Base-by-base conservation (phyloP, 2,113 vertebrate genomes). In the Sebastes schlegelii region DNA sequence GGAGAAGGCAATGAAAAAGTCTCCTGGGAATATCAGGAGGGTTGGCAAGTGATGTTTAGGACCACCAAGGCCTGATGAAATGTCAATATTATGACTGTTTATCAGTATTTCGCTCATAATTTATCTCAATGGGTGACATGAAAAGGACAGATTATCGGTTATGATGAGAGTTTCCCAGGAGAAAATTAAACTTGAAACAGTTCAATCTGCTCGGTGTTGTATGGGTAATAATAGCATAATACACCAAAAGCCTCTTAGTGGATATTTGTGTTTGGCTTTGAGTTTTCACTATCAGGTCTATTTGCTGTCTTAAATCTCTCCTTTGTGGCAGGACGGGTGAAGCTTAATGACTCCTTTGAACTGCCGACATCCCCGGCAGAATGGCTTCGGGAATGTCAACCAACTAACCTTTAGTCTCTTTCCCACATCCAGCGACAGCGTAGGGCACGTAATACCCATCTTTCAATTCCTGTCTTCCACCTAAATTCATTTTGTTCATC, bases 321-420 rank as follows among this genome's bases (percentile, higher is more conserved):
- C 79, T 70, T 94, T 95, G 80, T 89, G 80, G 57, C 46, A 9
- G 54, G 89, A 69, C 79, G 85, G 86, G 79, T 77, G 88, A 88
- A 91, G 51, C 69, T 73, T 92, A 88, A 86, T 94, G 89, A 95
- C 85, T 93, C 82, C 91, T 95, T 94, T 93, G 90, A 90, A 34
- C 91, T 16, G 74, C 51, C 54, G 88, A 85, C 89, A 79, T 90
- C 85, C 77, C 82, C 80, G 16, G 86, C 84, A 65, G 71, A 91
- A 80, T 79, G 93, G 93, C 93, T 95, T 94, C 86, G 94, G 95
- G 93, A 93, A 94, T 92, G 92, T 95, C 94, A 94, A 87, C 89
- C 90, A 91, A 93, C 95, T 96, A 96, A 97, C 95, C 96, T 96
- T 95, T 95, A 95, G 94, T 93, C 89, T 83, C 52, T 81, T 94